Conservation (phyloP, 2,888 invertebrate genomes). For the Dryococelus australis region DNA sequence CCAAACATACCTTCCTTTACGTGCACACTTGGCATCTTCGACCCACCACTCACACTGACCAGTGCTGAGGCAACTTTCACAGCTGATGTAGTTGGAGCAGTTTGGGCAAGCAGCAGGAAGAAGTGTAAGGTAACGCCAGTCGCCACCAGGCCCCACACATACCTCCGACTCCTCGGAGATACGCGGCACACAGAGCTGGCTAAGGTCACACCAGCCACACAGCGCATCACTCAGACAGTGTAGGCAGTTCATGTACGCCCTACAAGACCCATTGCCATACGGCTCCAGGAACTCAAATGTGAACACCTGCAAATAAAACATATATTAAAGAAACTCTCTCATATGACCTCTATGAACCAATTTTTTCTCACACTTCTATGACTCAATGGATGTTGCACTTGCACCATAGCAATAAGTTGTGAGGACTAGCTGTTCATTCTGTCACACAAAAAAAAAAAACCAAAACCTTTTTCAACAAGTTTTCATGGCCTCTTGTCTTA, state of each 20-base stretch:
- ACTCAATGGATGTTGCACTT: background rate
- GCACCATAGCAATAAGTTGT: background rate
- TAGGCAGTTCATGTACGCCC: conserved; percentile 81
- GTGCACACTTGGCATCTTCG: conserved; percentile 84
- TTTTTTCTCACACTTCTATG: background rate
- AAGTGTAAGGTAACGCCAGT: conserved; percentile 82
- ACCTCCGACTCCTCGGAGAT: conserved; percentile 66
- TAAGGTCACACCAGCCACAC: conserved; percentile 91
- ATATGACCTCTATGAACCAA: no score
- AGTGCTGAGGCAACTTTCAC: conserved; percentile 80
- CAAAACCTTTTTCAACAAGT: no score
- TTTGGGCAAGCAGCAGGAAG: conserved; percentile 85
- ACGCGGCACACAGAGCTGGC: conserved; percentile 73
- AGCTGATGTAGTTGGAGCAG: conserved; percentile 89
- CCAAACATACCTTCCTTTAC: conserved; percentile 67
- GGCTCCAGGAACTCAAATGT: conserved; percentile 91
- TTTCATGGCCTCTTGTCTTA: no score
- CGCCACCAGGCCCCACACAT: conserved; percentile 53
- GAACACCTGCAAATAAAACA: conserved; percentile 65
- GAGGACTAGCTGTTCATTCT: no score
- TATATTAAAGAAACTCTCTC: no score
- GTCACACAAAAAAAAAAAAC: no score
- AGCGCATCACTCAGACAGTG: conserved; percentile 87
- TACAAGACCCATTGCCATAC: conserved; percentile 80
- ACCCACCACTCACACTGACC: conserved; percentile 92